Conservation (phyloP, 2,888 invertebrate species). For the Cerceris rybyensis region DNA sequence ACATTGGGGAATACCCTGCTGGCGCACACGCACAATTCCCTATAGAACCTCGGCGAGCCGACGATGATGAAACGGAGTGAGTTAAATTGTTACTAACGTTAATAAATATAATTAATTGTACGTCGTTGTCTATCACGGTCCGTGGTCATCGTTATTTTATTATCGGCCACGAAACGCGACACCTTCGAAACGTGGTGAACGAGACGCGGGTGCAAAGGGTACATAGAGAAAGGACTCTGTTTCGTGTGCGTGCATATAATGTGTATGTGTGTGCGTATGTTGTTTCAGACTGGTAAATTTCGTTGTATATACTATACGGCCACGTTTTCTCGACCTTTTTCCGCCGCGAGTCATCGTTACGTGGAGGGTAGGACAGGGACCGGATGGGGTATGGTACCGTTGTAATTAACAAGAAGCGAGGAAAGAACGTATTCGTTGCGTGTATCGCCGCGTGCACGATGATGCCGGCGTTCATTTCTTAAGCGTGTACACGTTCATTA, state of each 20-base stretch:
- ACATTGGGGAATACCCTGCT: conserved; percentile 10
- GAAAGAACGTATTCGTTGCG: background rate
- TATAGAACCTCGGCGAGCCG: conserved; percentile 12
- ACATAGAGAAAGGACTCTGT: background rate
- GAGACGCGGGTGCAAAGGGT: background rate
- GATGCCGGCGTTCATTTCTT: background rate
- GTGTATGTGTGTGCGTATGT: too few species aligned
- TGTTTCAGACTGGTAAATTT: too few species aligned
- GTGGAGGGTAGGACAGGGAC: background rate
- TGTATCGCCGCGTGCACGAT: conserved; percentile 3
- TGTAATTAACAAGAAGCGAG: background rate
- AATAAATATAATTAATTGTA: conserved; percentile 14
- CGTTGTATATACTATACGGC: too few species aligned
- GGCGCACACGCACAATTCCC: conserved; percentile 44
- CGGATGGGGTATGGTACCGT: background rate
- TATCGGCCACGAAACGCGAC: conserved; percentile 3
- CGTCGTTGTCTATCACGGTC: background rate
- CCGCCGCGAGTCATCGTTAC: background rate
- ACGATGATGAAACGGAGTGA: background rate
- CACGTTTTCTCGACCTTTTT: background rate
- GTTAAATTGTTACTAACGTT: conserved; percentile 30
- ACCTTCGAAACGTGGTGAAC: background rate
- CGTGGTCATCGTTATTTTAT: conserved; percentile 18
- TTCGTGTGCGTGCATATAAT: background rate
- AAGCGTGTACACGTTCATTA: conserved; percentile 10